These are phyloP conservation scores for Pantherophis vulpinus DNA, from an alignment of 2,797 vertebrate genomes.

Conservation along the genomic window DNA sequence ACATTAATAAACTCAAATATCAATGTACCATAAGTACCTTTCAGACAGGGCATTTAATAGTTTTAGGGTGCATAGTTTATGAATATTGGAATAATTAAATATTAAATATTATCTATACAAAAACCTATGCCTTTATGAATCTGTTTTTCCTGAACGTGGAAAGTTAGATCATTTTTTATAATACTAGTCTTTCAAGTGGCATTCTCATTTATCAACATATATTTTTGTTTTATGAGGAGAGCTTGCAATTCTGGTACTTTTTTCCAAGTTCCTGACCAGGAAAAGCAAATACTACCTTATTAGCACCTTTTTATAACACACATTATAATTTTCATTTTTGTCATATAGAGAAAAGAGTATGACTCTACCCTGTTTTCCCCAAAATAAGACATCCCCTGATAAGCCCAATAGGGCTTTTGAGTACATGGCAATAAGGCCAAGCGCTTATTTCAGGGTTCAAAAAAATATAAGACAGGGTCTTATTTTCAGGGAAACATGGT, in stretches of 20 bases:
- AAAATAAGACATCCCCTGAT: no score
- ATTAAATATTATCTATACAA: not conserved
- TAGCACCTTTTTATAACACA: not conserved
- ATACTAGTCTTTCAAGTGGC: not conserved
- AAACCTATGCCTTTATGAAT: not conserved
- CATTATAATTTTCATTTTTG: not conserved
- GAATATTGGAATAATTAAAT: not conserved
- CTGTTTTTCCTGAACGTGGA: not conserved
- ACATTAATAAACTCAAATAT: not conserved
- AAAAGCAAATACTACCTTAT: not conserved
- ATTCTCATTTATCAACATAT: not conserved
- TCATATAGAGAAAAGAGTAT: not conserved
- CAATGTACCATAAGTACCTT: not conserved
- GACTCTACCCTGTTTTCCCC: not conserved
- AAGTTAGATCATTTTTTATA: not conserved
- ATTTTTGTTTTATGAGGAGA: not conserved
- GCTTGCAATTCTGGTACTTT: not conserved
- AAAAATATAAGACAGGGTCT: no score
- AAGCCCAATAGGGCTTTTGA: no score
- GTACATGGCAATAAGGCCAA: no score
- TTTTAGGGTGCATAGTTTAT: not conserved
- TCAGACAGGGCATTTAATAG: not conserved
- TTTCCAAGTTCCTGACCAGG: not conserved
- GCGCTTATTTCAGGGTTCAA: no score
- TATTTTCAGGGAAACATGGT: no score